Conservation (phyloP, 2,888 invertebrate genomes). For the Lasioglossum lativentre region DNA sequence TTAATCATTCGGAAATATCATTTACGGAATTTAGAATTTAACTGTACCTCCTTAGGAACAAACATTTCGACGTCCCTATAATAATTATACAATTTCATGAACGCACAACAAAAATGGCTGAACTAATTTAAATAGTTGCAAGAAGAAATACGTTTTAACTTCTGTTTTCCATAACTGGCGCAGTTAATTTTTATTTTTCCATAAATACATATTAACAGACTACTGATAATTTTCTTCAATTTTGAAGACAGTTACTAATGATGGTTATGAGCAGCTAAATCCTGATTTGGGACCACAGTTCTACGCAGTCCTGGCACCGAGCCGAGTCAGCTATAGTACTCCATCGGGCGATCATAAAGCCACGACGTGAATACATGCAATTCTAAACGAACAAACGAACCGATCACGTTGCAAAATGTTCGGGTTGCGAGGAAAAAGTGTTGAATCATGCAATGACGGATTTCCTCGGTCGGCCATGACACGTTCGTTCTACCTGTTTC, state of each 20-base stretch:
- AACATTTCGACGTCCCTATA: neutral
- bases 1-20: neutral
- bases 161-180: neutral
- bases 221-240: neutral
- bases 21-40: neutral
- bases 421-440: neutral
- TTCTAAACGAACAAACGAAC: neutral
- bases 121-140: no score
- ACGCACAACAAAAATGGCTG: no score
- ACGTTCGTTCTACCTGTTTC: neutral
- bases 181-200: neutral
- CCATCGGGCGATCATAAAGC: conserved; percentile 18
- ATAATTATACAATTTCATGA: neutral
- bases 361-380: neutral
- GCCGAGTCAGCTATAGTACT: neutral
- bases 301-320: neutral
- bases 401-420: neutral
- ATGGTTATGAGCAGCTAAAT: neutral
- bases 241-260: neutral
- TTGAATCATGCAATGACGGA: neutral
- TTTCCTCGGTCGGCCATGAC: no score
- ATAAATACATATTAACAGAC: neutral
- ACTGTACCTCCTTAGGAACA: neutral
- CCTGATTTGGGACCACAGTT: neutral
- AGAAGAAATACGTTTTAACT: no score